A percentile compares a stretch with the other conserved stretches of the same genome.
phyloP scores from a whole-genome alignment of 2,888 invertebrate genomes.

The Eupithecia inturbata region DNA sequence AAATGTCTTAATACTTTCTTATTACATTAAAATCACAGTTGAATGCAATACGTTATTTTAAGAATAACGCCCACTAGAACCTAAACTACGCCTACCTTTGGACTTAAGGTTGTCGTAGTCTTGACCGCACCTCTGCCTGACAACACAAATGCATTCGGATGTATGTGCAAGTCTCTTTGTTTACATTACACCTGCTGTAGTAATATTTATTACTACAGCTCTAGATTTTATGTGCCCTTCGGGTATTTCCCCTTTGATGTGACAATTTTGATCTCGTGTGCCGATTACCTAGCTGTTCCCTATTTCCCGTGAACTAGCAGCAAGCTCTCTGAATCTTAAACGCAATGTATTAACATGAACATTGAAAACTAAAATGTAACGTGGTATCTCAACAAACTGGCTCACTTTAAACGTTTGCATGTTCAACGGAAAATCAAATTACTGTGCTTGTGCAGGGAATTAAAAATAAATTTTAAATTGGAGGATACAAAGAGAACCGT shows the following conservation, averaged over 20 bases:
- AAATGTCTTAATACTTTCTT: no score
- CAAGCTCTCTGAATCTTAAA: slow-evolving; percentile 65
- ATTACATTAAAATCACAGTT: no score
- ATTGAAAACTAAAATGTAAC: slow-evolving; percentile 53
- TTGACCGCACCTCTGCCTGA: background rate
- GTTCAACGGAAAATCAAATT: slow-evolving; percentile 39
- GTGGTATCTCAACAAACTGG: slow-evolving; percentile 41
- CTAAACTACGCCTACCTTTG: background rate
- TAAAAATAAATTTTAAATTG: slow-evolving; percentile 23
- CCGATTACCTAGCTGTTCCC: slow-evolving; percentile 1
- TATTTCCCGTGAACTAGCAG: slow-evolving; percentile 35
- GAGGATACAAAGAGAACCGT: slow-evolving; percentile 9
- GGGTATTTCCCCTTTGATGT: background rate
- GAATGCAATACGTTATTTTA: background rate
- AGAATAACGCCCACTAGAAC: background rate
- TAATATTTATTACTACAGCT: no score
- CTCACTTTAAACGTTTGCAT: slow-evolving; percentile 40
- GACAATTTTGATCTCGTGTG: background rate
- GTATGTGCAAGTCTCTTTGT: background rate
- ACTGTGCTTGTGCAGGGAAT: slow-evolving; percentile 33
- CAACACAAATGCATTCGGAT: background rate
- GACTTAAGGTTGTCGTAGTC: no score
- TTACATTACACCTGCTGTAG: background rate
- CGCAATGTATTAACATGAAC: slow-evolving; percentile 56
- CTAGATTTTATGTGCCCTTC: background rate